Evolutionary conservation across 2,888 invertebrate species (phyloP), one percentile per base, ranked within the genome.

Genomic region (Sialis lutaria): DNA sequence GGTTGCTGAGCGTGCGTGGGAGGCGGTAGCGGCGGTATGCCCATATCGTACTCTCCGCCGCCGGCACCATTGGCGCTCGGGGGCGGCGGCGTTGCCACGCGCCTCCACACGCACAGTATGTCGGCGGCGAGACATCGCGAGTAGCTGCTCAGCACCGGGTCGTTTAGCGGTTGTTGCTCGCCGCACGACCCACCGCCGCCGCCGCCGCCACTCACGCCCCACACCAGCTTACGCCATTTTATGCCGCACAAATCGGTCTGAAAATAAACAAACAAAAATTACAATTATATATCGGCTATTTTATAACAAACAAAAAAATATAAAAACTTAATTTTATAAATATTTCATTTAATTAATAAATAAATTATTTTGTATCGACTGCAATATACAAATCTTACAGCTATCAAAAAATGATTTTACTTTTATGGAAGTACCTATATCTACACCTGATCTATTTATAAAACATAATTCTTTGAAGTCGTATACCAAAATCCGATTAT

Each of bases 231-330:
- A 76, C 90, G 88, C 96, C 96, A 96, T 88, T 93, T 93, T 72
- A 97, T 96, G 65, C 96, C 96, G 75, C 91, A 90, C 66, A 96
- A 79, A 76, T 98, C 97, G 70, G 97, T 96, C 96, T 97, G 78
- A 9, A 80, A 78, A 49, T 56, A 57, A 53, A 55, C 52, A 54
- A 48, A 55, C 50, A 54, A 5, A 5, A 6, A 8, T 37, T 37
- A 10, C 6, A 8, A 37, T 10, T 8, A 8, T 4, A 10, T 22
- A n/a, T 3, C 35, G 35, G 4, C 4, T 5, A 5, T 5, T 10
- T 4, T 3, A 5, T n/a, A 35, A 35, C 6, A 35, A 35, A 35
- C 35, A 5, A 35, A 35, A n/a, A n/a, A n/a, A n/a, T n/a, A n/a
- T n/a, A n/a, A n/a, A n/a, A n/a, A n/a, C n/a, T n/a, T n/a, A n/a